phyloP scores from a whole-genome alignment of 2,888 invertebrate species.

The Yponomeuta malinellus region DNA sequence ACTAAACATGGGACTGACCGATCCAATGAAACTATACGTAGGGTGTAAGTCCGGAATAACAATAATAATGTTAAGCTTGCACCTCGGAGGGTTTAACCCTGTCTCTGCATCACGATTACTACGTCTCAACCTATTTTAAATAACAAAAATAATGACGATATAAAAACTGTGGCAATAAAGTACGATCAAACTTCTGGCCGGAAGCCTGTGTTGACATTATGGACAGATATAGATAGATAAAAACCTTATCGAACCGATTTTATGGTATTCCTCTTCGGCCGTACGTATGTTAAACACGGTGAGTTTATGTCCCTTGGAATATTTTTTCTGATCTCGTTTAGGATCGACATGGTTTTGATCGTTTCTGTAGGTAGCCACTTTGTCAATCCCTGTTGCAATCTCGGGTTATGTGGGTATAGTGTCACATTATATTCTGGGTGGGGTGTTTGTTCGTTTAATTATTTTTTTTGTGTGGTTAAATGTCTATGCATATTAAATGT shows the following conservation, averaged over 20 bases:
- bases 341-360: background rate
- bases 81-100: background rate
- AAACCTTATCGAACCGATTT: constrained; percentile 21
- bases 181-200: constrained; percentile 21
- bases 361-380: too few species aligned
- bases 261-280: constrained; percentile 21
- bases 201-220: constrained; percentile 27
- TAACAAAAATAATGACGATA: background rate
- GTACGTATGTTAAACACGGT: constrained; percentile 20
- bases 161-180: background rate
- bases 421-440: too few species aligned
- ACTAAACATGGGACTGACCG: too few species aligned
- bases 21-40: too few species aligned
- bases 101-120: background rate
- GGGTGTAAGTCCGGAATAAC: too few species aligned
- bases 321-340: background rate
- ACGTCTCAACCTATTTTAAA: background rate
- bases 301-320: constrained; percentile 2
- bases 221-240: constrained; percentile 21
- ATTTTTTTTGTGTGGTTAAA: too few species aligned
- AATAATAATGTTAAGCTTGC: too few species aligned
- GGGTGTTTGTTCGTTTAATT: too few species aligned
- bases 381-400: too few species aligned
- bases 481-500: too few species aligned
- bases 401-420: too few species aligned